These are phyloP conservation scores for Indicator indicator DNA, from an alignment of 2,113 vertebrate genomes.

Conservation along the genomic window DNA sequence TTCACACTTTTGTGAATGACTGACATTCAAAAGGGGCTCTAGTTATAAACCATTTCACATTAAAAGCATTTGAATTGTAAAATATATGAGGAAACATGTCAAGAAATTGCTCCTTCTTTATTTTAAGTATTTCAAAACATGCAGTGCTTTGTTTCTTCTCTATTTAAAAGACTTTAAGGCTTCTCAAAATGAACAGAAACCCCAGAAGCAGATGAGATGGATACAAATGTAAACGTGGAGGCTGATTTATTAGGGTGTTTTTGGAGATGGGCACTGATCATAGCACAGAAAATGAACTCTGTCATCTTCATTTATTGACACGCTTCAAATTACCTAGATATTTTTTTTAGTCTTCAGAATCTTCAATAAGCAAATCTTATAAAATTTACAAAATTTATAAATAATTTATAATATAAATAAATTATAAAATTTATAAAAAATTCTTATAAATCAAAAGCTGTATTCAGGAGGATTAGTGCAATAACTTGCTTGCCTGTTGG, in stretches of 20 bases:
- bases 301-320: slow-evolving; percentile 26
- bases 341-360: not conserved
- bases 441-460: not conserved
- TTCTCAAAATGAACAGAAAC: slow-evolving; percentile 6
- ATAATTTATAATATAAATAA: no score
- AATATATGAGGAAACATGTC: not conserved
- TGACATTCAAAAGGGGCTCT: not conserved
- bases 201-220: not conserved
- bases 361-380: not conserved
- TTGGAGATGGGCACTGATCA: not conserved
- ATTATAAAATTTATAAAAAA: no score
- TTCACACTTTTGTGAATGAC: no score
- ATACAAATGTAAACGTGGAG: not conserved
- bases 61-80: not conserved
- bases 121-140: not conserved
- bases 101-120: slow-evolving; percentile 9
- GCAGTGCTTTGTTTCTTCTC: not conserved
- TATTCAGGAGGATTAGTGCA: not conserved
- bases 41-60: not conserved
- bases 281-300: not conserved
- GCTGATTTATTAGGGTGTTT: not conserved
- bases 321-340: not conserved
- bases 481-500: not conserved
- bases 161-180: not conserved
- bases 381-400: no score